Evolutionary conservation across 2,113 vertebrate genomes (phyloP).

Genomic region (Triplophysa tibetana): DNA sequence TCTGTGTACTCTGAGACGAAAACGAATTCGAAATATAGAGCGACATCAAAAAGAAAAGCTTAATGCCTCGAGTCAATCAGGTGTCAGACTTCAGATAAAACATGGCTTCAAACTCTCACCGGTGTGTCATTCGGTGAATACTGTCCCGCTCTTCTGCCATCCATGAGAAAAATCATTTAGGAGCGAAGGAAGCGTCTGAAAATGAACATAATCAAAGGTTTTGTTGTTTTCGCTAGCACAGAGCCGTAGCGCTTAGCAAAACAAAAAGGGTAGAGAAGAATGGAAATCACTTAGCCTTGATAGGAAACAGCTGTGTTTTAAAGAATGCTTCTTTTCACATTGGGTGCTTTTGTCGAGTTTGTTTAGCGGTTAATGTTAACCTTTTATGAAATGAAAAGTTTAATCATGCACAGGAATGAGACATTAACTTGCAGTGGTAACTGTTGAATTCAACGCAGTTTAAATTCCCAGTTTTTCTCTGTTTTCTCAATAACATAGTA

Average conservation of each 20-base stretch:
- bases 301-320: neutral
- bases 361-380: neutral
- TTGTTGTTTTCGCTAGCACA: conserved; percentile 17
- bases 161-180: conserved; percentile 24
- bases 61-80: conserved; percentile 51
- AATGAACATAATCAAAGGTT: conserved; percentile 51
- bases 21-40: conserved; percentile 40
- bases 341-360: conserved; percentile 11
- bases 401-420: no score
- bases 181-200: conserved; percentile 31
- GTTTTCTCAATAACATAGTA: no score
- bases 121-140: conserved; percentile 46
- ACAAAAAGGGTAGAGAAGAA: conserved; percentile 42
- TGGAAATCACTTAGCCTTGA: conserved; percentile 23
- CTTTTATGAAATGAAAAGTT: no score
- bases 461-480: no score
- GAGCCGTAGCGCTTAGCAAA: conserved; percentile 11
- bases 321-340: neutral
- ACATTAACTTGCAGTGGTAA: no score
- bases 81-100: conserved; percentile 55
- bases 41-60: conserved; percentile 39
- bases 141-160: conserved; percentile 37
- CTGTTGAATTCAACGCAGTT: no score
- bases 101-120: conserved; percentile 33
- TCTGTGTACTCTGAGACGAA: conserved; percentile 22